Conservation (phyloP, 2,113 vertebrate species). For the Leptobrachium leishanense region DNA sequence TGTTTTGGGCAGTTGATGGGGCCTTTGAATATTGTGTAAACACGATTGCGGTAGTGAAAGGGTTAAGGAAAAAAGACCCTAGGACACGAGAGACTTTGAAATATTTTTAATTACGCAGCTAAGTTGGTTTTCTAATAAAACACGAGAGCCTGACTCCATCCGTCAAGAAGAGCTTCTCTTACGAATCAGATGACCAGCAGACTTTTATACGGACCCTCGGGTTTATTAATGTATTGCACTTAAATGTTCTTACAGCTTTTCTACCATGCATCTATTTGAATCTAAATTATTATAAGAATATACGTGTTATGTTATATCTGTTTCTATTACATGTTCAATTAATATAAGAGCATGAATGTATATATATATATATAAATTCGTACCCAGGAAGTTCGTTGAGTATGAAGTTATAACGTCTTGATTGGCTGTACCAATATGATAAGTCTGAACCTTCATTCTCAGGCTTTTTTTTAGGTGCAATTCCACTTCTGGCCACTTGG, state of each 20-base stretch:
- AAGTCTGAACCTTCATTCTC: no score
- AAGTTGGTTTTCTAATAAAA: slow-evolving; percentile 52
- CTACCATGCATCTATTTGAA: slow-evolving; percentile 22
- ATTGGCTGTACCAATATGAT: no score
- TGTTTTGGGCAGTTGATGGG: no score
- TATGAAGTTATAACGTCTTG: no score
- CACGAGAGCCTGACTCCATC: slow-evolving; percentile 33
- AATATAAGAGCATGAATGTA: slow-evolving; percentile 6
- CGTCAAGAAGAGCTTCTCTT: slow-evolving; percentile 31
- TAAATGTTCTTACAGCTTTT: slow-evolving; percentile 41
- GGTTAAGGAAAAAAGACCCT: not conserved
- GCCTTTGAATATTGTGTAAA: no score
- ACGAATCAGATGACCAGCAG: slow-evolving; percentile 16
- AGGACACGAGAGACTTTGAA: slow-evolving; percentile 42
- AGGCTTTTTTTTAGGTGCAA: no score
- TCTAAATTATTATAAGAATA: slow-evolving; percentile 37
- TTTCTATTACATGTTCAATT: not conserved
- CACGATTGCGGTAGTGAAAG: no score
- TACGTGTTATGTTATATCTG: slow-evolving; percentile 7
- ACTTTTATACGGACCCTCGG: not conserved
- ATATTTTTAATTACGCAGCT: slow-evolving; percentile 34
- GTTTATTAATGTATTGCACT: slow-evolving; percentile 36
- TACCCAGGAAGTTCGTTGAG: no score
- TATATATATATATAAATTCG: not conserved
- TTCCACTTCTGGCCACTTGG: no score